Evolutionary conservation across 2,888 invertebrate species (phyloP).

Genomic region (Dolomedes plantarius): DNA sequence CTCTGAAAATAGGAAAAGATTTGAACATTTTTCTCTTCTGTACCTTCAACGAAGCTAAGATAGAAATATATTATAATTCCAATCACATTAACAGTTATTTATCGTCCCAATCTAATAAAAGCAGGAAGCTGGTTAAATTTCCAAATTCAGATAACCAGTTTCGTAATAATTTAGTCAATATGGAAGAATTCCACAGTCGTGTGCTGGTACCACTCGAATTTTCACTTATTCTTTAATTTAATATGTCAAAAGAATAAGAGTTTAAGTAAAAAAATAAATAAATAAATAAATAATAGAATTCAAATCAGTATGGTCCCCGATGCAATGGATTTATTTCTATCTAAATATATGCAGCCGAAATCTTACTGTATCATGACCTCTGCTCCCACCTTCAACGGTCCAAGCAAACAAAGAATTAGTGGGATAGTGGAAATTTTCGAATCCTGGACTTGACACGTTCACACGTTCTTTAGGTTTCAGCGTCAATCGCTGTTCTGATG

Average conservation of each 20-base stretch:
- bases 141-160: too few relatives aligned
- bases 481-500: not conserved
- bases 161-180: too few relatives aligned
- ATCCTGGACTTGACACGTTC: slow-evolving; percentile 56
- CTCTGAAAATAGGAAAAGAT: slow-evolving; percentile 10
- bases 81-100: not conserved
- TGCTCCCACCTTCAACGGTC: slow-evolving; percentile 9
- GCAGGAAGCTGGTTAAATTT: not conserved
- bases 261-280: too few relatives aligned
- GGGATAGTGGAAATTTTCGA: slow-evolving; percentile 44
- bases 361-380: slow-evolving; percentile 30
- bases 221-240: too few relatives aligned
- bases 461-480: not conserved
- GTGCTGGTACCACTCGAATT: too few relatives aligned
- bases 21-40: not conserved
- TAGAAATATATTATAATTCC: not conserved
- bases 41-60: not conserved
- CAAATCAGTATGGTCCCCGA: too few relatives aligned
- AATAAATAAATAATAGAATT: too few relatives aligned
- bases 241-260: too few relatives aligned
- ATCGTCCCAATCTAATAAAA: not conserved
- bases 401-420: slow-evolving; percentile 43
- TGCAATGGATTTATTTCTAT: too few relatives aligned
- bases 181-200: too few relatives aligned
- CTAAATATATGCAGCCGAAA: too few relatives aligned